Conservation (phyloP, 2,797 vertebrate genomes). For the Sebastes diploproa region DNA sequence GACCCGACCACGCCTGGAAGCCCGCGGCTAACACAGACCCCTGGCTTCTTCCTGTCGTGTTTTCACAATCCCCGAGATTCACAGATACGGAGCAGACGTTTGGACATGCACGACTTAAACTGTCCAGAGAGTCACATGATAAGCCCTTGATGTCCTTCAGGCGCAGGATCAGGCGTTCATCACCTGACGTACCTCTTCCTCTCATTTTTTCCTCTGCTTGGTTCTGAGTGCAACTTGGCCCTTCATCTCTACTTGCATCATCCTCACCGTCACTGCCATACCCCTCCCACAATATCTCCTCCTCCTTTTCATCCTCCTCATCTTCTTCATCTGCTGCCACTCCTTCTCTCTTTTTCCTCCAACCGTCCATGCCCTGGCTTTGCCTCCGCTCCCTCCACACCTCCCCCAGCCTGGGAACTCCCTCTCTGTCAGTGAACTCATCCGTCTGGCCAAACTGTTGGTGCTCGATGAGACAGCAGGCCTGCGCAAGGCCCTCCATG, state of each 20-base stretch:
- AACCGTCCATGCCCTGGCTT: not conserved
- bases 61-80: slow-evolving; percentile 40
- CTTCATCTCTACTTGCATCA: slow-evolving; percentile 19
- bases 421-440: slow-evolving; percentile 50
- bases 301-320: slow-evolving; percentile 32
- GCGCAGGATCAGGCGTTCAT: slow-evolving; percentile 40
- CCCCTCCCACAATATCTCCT: slow-evolving; percentile 13
- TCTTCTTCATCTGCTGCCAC: not conserved
- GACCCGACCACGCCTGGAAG: slow-evolving; percentile 69
- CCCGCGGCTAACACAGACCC: slow-evolving; percentile 1
- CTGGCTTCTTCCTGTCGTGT: not conserved
- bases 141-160: slow-evolving; percentile 74
- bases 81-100: slow-evolving; percentile 60
- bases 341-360: not conserved
- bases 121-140: slow-evolving; percentile 64
- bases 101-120: slow-evolving; percentile 74
- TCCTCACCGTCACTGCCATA: slow-evolving; percentile 44
- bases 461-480: slow-evolving; percentile 73
- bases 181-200: not conserved
- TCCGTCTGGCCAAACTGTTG: slow-evolving; percentile 29
- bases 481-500: slow-evolving; percentile 62
- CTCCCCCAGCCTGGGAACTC: slow-evolving; percentile 74
- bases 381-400: slow-evolving; percentile 51
- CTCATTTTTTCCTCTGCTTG: not conserved
- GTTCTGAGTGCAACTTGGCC: not conserved